Conservation (phyloP, 1,140 invertebrate genomes). For the Calephelis nemesis region DNA sequence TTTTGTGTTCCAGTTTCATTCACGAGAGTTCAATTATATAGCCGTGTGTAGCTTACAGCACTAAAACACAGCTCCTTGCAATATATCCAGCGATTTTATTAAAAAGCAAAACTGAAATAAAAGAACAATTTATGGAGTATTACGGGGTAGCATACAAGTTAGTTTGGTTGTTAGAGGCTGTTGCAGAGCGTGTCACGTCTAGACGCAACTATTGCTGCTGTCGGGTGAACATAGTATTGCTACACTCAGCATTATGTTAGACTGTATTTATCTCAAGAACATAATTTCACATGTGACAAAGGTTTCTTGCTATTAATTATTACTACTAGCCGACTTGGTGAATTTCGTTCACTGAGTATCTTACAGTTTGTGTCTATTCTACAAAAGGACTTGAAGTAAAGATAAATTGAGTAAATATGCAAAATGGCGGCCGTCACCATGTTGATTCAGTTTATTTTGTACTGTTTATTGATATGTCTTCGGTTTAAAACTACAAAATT, state of each 20-base stretch:
- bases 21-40: background rate
- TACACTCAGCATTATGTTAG: background rate
- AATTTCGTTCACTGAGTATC: too few species aligned
- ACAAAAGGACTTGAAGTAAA: too few species aligned
- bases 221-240: constrained; percentile 6
- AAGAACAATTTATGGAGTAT: constrained; percentile 1
- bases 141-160: constrained; percentile 6
- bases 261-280: background rate
- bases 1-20: background rate
- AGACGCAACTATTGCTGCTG: background rate
- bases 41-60: background rate
- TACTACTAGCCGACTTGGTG: too few species aligned
- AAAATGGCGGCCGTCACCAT: too few species aligned
- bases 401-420: too few species aligned
- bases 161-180: constrained; percentile 5
- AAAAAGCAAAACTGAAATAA: constrained; percentile 1
- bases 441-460: too few species aligned
- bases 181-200: constrained; percentile 1
- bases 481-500: too few species aligned
- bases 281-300: background rate
- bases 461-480: too few species aligned
- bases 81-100: constrained; percentile 1
- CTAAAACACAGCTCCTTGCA: constrained; percentile 6
- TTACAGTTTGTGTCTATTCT: too few species aligned
- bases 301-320: background rate